Evolutionary conservation across 2,113 vertebrate genomes (phyloP).

Genomic region (Albula glossodonta): DNA sequence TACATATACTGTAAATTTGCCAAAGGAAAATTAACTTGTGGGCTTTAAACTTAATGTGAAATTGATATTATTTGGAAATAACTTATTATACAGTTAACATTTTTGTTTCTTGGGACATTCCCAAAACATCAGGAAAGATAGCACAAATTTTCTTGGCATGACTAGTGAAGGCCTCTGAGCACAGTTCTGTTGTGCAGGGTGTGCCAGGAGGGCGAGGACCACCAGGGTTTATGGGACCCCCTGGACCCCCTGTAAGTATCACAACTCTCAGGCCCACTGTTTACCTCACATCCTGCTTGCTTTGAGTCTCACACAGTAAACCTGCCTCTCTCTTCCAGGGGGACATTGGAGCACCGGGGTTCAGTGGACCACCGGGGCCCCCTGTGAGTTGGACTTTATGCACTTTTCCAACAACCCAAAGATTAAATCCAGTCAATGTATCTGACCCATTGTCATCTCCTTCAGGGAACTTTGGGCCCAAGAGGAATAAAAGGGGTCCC

Average conservation of each 20-base stretch:
- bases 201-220: constrained; percentile 62
- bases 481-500: constrained; percentile 59
- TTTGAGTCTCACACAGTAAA: background rate
- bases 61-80: too few relatives aligned
- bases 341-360: constrained; percentile 55
- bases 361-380: constrained; percentile 62
- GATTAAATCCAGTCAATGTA: background rate
- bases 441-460: constrained; percentile 9
- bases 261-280: background rate
- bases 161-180: background rate
- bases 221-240: constrained; percentile 58
- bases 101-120: too few relatives aligned
- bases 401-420: background rate
- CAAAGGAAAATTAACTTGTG: too few relatives aligned
- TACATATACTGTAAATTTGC: too few relatives aligned
- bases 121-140: background rate
- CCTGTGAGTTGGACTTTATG: constrained; percentile 49
- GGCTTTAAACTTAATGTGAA: too few relatives aligned
- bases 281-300: background rate
- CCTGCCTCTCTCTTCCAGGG: constrained; percentile 57
- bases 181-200: constrained; percentile 52
- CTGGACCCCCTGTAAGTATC: constrained; percentile 59
- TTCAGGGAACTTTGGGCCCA: constrained; percentile 62
- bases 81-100: too few relatives aligned
- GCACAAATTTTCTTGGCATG: background rate